Base-by-base conservation (phyloP, 2,888 invertebrate species). In the Antitype chi region DNA sequence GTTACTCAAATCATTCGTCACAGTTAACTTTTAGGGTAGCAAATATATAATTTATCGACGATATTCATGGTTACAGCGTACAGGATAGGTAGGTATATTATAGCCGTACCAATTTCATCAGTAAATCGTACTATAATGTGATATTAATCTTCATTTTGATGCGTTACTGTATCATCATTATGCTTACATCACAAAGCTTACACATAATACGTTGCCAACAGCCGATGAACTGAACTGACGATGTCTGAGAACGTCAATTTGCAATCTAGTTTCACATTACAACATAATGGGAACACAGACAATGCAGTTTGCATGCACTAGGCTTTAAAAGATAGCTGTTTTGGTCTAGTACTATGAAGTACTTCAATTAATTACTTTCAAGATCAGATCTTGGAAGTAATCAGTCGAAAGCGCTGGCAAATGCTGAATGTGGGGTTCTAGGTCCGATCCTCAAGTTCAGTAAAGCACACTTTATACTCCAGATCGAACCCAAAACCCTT, bases 1-100 rank as follows among this genome's bases (percentile, higher is more conserved):
- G 87, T 89, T 88, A 89, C 83, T 81, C 82, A 85, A 86, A 88
- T 87, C 87, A 88, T 91, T 92, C 89, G 89, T 88, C 87, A 90
- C 85, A 86, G 89, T 85, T 88, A 85, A 86, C 85, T 89, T 88
- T 89, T 80, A 85, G 84, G 87, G 84, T 86, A 81, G 70, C 78
- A 81, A 83, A 90, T 85, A 83, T 87, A 86, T 84, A 82, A 81
- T 81, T 76, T 85, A 85, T 88, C 70, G 68, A 73, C 68, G 57
- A 74, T 70, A 72, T 79, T 81, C 70, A 67, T 64, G 75, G 59
- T 73, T 49, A 49, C 9, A 64, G 32, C 23, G 38, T 59, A 67
- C 11, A 43, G 15, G 38, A 28, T 28, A 55, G 0, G 8, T 28
- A 28, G n/a, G 23, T 59, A 47, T 66, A 15, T 7, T 9, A 28